Base-by-base conservation (phyloP, 2,888 invertebrate species). In the Napeogenes inachia region DNA sequence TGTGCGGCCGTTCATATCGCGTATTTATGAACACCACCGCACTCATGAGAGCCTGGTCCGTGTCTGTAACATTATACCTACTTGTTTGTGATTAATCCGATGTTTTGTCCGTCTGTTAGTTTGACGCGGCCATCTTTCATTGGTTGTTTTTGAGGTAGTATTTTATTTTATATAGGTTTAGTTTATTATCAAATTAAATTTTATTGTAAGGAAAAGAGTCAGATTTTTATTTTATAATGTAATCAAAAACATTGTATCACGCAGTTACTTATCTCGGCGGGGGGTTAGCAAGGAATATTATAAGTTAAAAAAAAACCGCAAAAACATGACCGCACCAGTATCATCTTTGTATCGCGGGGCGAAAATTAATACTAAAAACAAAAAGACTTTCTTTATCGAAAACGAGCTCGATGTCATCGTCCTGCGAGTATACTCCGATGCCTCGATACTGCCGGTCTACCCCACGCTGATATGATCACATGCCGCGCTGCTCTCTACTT, bases 1-100 rank as follows among this genome's bases (percentile, higher is more conserved):
- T 87, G 88, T 87, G 89, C 83, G 89, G 89, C 81, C 87, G 73
- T 75, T 79, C 84, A 82, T 84, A 81, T 80, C 76, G 76, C 78
- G 83, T 84, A 87, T 88, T 88, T 88, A 89, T 87, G 87, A 83
- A 83, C 85, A 83, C 84, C 81, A 72, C 74, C 70, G 70, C 64
- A 68, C 68, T 76, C 81, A 81, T 85, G 86, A 77, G 76, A 75
- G 76, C 84, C 80, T 80, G 79, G 82, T 82, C 77, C 80, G 70
- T 69, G 70, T 70, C 57, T 72, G 84, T 84, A 85, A 86, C 83
- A 79, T 78, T 80, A 87, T 78, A 85, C 84, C 76, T 73, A 72
- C 77, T 71, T 74, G 78, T 75, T 70, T 75, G 76, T 80, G 81
- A 85, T 84, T 84, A 85, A 84, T 84, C 73, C 73, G 70, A 70